Base-by-base conservation (phyloP, 2,888 invertebrate species). In the Sinohyriopsis cumingii region DNA sequence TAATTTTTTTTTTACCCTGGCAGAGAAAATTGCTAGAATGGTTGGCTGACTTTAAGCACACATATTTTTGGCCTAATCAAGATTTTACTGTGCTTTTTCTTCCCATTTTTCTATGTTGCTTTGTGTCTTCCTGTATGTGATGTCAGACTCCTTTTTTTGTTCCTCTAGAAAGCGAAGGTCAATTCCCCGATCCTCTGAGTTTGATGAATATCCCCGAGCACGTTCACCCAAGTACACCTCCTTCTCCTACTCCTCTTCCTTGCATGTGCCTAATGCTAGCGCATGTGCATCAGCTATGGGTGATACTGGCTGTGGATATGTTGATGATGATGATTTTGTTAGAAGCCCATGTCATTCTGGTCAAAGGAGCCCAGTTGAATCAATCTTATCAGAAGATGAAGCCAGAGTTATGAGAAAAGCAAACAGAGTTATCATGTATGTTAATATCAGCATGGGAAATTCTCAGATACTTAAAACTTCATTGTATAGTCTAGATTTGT, bases 341-440 rank as follows among this genome's bases (percentile, higher is more conserved):
- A 67, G 70, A 53, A 72, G 68, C 68, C 75, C 73, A 12, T 69
- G 72, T 22, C 63, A 77, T 55, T 79, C 80, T 55, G 80, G 63
- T 33, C 68, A 75, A 28, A 71, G 73, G 55, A 81, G 79, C 65
- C 81, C 79, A 9, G 74, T 82, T 33, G 86, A 84, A 66, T 72
- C 72, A 9, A 77, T 76, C 75, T 69, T 84, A 64, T 81, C 84
- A 3, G 81, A 81, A 53, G 80, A 79, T 54, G 87, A 89, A 33
- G 84, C 85, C 22, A 79, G 73, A 63, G 86, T 86, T 66, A 83
- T 89, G 68, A 84, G 86, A 68, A 81, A 83, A 69, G 88, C 89
- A 25, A 80, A 78, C 59, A 79, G 77, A 61, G 84, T 87, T 59
- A 71, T 87, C 73, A 83, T 84, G 87, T 87, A 86, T 78, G 84